Conservation (phyloP, 2,113 vertebrate genomes). For the Thinocorus orbignyianus region DNA sequence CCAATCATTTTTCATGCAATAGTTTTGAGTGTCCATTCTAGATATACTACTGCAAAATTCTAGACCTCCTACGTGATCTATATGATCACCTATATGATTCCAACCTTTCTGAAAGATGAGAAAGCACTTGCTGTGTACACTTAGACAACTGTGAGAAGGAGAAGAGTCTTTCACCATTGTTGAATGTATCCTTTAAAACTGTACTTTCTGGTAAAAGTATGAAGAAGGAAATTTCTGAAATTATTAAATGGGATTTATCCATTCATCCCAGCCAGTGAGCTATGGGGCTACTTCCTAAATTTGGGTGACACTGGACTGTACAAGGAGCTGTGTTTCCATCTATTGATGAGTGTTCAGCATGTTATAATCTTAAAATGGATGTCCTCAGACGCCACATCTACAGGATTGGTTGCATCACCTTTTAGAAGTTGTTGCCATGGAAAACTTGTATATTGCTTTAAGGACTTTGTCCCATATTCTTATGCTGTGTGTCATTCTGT, state of each 20-base stretch:
- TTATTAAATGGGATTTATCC: neutral
- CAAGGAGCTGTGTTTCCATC: neutral
- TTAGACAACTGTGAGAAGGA: neutral
- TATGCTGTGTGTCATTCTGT: slow-evolving; percentile 14
- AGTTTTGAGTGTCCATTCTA: neutral
- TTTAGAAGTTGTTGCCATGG: slow-evolving; percentile 58
- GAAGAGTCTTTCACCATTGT: neutral
- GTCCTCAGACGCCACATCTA: slow-evolving; percentile 31
- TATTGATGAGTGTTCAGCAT: slow-evolving; percentile 5
- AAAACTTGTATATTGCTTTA: slow-evolving; percentile 40
- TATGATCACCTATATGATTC: neutral
- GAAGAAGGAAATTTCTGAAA: neutral
- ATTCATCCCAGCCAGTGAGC: neutral
- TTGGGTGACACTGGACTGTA: neutral
- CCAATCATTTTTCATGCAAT: neutral
- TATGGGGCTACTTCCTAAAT: neutral
- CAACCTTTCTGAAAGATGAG: neutral
- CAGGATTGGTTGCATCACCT: slow-evolving; percentile 13
- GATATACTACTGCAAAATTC: neutral
- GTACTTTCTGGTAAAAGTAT: neutral
- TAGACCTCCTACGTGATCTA: neutral
- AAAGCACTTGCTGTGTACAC: neutral
- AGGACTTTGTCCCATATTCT: slow-evolving; percentile 11
- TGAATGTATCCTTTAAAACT: neutral
- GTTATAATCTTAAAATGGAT: slow-evolving; percentile 45